Evolutionary conservation across 2,888 invertebrate genomes (phyloP).

Genomic region (Drosophila anomalata): DNA sequence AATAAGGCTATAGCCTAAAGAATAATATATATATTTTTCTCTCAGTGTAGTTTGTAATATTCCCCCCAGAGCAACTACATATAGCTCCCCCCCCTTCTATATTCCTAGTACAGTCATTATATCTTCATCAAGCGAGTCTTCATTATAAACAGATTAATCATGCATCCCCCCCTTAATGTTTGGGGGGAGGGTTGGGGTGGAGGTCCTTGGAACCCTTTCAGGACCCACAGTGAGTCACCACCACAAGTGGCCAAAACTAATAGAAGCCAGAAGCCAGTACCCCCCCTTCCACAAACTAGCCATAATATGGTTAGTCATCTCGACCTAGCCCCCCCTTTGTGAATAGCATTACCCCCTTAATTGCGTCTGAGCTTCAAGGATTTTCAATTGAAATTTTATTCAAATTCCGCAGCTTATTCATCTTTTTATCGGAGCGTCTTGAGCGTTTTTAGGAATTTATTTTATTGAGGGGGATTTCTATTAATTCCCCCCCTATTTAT

Average conservation of each 20-base stretch:
- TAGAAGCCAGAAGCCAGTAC: too few species aligned
- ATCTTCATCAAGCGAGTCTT: conserved; percentile 12
- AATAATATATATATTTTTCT: neutral
- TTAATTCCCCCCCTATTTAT: neutral
- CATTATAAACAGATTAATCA: conserved; percentile 65
- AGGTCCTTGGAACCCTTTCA: conserved; percentile 9
- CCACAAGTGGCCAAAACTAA: conserved; percentile 29
- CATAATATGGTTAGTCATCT: conserved; percentile 63
- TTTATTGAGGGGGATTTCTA: conserved; percentile 12
- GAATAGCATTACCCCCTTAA: conserved; percentile 49
- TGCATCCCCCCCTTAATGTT: conserved; percentile 23
- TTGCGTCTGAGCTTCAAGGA: conserved; percentile 66
- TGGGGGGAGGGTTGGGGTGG: neutral
- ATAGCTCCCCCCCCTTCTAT: too few species aligned
- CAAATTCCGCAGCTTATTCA: conserved; percentile 42
- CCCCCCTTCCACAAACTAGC: neutral
- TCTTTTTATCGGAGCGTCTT: conserved; percentile 27
- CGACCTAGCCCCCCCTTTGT: neutral
- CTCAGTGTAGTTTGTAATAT: neutral
- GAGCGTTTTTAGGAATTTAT: conserved; percentile 6
- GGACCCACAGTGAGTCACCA: conserved; percentile 60
- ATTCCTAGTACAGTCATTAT: conserved; percentile 13
- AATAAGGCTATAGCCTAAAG: too few species aligned
- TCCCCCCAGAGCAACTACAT: neutral
- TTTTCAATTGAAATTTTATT: conserved; percentile 49